Base-by-base conservation (phyloP, 1,140 invertebrate species). In the Cydia amplana region DNA sequence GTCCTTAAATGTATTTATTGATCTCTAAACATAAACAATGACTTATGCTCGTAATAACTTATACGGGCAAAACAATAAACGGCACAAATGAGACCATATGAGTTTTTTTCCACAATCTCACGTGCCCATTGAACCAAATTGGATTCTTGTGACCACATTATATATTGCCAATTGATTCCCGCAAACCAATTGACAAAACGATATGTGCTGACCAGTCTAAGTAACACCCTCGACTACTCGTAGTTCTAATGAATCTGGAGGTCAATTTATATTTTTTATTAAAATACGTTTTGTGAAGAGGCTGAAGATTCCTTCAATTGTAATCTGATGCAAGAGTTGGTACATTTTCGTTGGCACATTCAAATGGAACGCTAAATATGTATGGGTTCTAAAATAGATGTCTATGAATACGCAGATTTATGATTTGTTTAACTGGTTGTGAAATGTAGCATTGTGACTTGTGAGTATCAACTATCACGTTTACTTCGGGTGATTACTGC, bases 331-430 rank as follows among this genome's bases (percentile, higher is more conserved):
- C 51, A 55, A 55, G 16, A 55, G n/a, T 55, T n/a, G 16, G n/a
- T 55, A 55, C 51, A 55, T 55, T 55, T 55, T 55, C 51, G 51
- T 55, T 16, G 51, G 51, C 51, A 55, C 51, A n/a, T n/a, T n/a
- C n/a, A 18, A 55, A 18, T 55, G 16, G n/a, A 7, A 20, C 18
- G 51, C n/a, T 55, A n/a, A 55, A 55, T 40, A 40, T 40, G 36
- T 55, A 49, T 49, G 46, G 46, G 46, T 9, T 18, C 51, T 55
- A 9, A 55, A 55, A 55, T 18, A 55, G 2, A 55, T 18, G 4
- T 18, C n/a, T 55, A 49, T 49, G 46, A 49, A 49, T 16, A 49
- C 16, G 0, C 16, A 49, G 4, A 49, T 36, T 36, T 36, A 36
- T 40, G 36, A 40, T 40, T 40, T 10, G 5, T 49, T 49, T 49